A percentile compares a stretch with the other conserved stretches of the same genome.
Conservation (phyloP, 1,140 invertebrate genomes). For the Euura saliciscinereae region DNA sequence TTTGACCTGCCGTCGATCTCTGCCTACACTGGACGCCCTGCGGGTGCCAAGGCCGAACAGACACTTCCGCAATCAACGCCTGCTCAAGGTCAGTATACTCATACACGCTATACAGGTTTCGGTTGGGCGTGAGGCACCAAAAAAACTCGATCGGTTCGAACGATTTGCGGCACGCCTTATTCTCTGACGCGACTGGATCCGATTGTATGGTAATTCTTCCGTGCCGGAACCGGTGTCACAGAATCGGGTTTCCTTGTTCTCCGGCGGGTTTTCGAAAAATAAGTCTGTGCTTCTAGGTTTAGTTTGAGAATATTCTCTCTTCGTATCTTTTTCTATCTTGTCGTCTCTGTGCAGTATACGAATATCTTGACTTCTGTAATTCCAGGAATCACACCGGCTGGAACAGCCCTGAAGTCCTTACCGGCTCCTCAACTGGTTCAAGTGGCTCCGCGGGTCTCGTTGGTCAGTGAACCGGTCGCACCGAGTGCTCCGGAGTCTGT, state of each 20-base stretch:
- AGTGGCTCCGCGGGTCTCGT: neutral
- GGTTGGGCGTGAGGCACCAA: no score
- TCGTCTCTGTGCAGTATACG: no score
- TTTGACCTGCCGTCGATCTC: slow-evolving; percentile 19
- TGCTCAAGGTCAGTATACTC: slow-evolving; percentile 24
- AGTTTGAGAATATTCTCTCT: neutral
- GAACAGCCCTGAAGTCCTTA: slow-evolving; percentile 12
- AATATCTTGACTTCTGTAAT: neutral
- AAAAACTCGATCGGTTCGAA: neutral
- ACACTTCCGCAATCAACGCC: slow-evolving; percentile 33
- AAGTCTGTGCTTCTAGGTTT: neutral
- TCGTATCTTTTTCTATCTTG: neutral
- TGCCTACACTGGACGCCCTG: neutral
- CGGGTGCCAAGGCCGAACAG: slow-evolving; percentile 29
- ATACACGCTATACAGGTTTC: neutral
- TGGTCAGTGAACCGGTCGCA: neutral
- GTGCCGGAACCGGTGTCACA: neutral
- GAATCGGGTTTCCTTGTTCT: no score
- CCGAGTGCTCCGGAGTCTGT: neutral
- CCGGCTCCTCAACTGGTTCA: neutral
- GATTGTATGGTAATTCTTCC: slow-evolving; percentile 1
- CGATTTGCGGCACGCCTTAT: no score
- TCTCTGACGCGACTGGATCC: neutral
- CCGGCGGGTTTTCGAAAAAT: no score
- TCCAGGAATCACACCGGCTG: slow-evolving; percentile 22